Percentiles rank a stretch among this genome's conserved stretches.
phyloP scores from a whole-genome alignment of 2,888 invertebrate species.

The Toxonevra muliebris region DNA sequence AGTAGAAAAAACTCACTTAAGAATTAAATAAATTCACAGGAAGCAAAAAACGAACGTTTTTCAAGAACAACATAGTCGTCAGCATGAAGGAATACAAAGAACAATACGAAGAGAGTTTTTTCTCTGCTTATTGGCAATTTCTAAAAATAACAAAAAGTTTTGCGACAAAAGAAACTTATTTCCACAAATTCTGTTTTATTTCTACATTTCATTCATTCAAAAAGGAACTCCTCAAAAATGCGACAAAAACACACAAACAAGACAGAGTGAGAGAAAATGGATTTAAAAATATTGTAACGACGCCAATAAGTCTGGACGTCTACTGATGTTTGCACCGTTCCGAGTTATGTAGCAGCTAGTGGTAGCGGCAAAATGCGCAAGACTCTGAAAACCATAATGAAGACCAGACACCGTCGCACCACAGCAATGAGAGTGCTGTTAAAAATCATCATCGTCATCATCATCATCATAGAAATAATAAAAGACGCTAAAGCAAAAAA shows the following conservation, averaged over 20 bases:
- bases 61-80: no score
- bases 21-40: no score
- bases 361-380: no score
- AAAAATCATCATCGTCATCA: slow-evolving; percentile 2
- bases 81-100: no score
- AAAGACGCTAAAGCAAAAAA: slow-evolving; percentile 17
- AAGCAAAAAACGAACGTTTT: no score
- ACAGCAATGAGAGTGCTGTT: neutral
- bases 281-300: slow-evolving; percentile 35
- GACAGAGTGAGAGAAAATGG: neutral
- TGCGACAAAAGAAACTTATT: neutral
- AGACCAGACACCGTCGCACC: slow-evolving; percentile 20
- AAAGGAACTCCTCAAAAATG: neutral
- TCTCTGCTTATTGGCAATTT: no score
- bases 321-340: slow-evolving; percentile 29
- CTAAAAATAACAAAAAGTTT: no score
- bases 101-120: no score
- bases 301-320: slow-evolving; percentile 58
- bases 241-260: neutral
- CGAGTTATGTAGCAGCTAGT: neutral
- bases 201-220: no score
- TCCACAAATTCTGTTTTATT: neutral
- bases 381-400: no score
- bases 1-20: neutral
- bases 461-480: neutral